Base-by-base conservation (phyloP, 2,888 invertebrate species). In the Ephialtes manifestator region DNA sequence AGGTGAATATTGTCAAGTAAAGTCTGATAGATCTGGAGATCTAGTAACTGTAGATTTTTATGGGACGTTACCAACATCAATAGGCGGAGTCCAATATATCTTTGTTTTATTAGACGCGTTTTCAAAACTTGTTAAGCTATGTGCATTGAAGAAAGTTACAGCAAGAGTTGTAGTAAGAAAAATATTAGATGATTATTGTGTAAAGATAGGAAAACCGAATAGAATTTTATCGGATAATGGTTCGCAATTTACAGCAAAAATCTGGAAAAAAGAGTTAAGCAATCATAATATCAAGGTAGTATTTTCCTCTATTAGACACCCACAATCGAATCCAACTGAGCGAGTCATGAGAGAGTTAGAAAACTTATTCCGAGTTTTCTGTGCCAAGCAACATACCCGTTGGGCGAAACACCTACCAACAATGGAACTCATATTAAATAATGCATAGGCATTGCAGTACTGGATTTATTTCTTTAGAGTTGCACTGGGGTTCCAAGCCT, bases 31-130 rank as follows among this genome's bases (percentile, higher is more conserved):
- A 13, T 51, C 60, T 1, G 60, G 60, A 5, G 78, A 78, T 39
- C 13, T 78, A n/a, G 58, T 70, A 0, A 78, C 78, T 0, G 70
- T 78, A 0, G 78, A 78, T 39, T 78, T 60, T 20, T 78, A 78
- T 10, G 78, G 78, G 2, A 70, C 78, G 0, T 31, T 70, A 8
- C 70, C 78, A 1, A 13, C n/a, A 8, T 78, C 78, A 0, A 35
- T 15, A 3, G 20, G 46, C 4, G 78, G 70, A 2, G 78, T 78
- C 0, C 79, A 79, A 28, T 79, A 79, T 51, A 63, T 79, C 28
- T 78, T 70, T 31, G 78, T 78, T 0, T 20, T 68, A 0, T n/a
- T 70, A 0, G 78, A 78, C 20, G 53, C 79, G 1, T 79, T 79
- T 39, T 79, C 79, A 0, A 79, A 79, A 15, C 10, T 79, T 0